A percentile compares a stretch with the other conserved stretches of the same genome.
phyloP scores from a whole-genome alignment of 2,888 invertebrate genomes.

The Alsophila aescularia region DNA sequence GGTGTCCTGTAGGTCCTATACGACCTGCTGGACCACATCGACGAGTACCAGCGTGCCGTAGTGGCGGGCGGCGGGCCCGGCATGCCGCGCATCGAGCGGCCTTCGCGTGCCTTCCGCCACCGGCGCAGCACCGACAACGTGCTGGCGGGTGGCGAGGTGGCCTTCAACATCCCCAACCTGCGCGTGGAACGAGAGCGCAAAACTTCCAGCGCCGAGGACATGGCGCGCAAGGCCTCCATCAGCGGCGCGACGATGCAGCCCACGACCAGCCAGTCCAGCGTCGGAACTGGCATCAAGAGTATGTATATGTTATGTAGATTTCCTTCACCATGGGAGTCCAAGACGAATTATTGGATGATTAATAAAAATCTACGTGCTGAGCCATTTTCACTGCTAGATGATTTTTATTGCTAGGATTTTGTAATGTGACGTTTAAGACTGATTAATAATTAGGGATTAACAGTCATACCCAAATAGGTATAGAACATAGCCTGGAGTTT shows the following conservation, averaged over 20 bases:
- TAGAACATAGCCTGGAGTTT: too few species aligned
- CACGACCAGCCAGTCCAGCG: conserved; percentile 22
- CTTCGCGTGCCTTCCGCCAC: conserved; percentile 87
- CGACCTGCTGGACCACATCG: conserved; percentile 96
- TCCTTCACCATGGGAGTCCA: too few species aligned
- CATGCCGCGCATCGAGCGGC: conserved; percentile 75
- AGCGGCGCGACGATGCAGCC: conserved; percentile 69
- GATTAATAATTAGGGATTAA: too few species aligned
- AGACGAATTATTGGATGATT: too few species aligned
- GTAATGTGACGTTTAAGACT: too few species aligned
- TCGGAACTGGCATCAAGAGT: conserved; percentile 45
- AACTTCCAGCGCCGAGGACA: conserved; percentile 95
- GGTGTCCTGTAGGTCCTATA: conserved; percentile 87
- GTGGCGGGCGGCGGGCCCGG: conserved; percentile 88
- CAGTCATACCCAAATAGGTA: too few species aligned
- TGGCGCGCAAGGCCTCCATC: conserved; percentile 94
- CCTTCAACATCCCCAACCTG: conserved; percentile 95
- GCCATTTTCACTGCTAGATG: too few species aligned
- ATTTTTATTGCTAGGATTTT: too few species aligned
- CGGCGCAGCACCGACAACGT: conserved; percentile 94
- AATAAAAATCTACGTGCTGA: too few species aligned
- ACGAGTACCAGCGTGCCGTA: conserved; percentile 89
- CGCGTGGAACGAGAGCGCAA: conserved; percentile 92
- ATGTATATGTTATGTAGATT: conserved; percentile 34
- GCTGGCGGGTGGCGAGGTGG: conserved; percentile 85